These are phyloP conservation scores for Amblyraja radiata DNA, from an alignment of 2,797 vertebrate genomes.

Conservation along the genomic window DNA sequence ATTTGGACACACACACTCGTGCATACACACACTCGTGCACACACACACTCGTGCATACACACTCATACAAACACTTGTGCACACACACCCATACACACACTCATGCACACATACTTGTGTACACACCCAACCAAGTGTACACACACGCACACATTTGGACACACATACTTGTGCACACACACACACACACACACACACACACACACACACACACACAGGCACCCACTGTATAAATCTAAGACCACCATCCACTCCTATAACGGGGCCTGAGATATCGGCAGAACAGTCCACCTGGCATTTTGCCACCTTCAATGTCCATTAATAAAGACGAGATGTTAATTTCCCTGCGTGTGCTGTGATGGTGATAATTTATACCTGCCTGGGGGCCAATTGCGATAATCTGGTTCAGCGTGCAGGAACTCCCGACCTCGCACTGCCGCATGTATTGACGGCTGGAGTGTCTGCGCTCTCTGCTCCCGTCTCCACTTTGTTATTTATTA, in stretches of 20 bases:
- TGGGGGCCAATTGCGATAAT: conserved; percentile 3
- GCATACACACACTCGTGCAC: no score
- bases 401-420: not conserved
- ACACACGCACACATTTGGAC: not conserved
- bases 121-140: not conserved
- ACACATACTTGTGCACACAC: not conserved
- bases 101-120: no score
- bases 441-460: not conserved
- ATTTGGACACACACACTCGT: no score
- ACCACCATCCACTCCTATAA: not conserved
- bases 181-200: not conserved
- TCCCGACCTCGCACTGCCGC: not conserved
- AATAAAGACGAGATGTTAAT: not conserved
- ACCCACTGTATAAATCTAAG: not conserved
- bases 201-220: not conserved
- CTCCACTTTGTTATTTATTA: not conserved
- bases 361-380: not conserved
- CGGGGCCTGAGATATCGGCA: no score
- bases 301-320: not conserved
- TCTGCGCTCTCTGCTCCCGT: not conserved
- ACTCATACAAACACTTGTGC: no score
- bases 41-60: no score
- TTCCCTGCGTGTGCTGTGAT: not conserved
- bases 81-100: no score
- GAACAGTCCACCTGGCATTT: not conserved